Evolutionary conservation across 2,113 vertebrate genomes (phyloP).

Genomic region (Carassius gibelio): DNA sequence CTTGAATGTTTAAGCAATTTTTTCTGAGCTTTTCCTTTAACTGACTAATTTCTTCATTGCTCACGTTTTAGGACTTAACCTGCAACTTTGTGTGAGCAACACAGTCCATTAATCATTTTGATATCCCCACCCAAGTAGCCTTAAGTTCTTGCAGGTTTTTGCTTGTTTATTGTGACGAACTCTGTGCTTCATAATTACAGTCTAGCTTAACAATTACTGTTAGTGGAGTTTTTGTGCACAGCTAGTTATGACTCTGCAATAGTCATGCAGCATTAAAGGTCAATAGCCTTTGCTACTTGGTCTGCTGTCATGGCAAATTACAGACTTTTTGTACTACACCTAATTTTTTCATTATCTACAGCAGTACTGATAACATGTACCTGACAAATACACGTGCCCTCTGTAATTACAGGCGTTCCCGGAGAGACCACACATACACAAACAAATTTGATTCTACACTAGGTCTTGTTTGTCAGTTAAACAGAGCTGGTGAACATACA

Average conservation of each 20-base stretch:
- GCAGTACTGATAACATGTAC: conserved; percentile 7
- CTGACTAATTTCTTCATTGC: not conserved
- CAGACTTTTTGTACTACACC: not conserved
- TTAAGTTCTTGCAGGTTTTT: not conserved
- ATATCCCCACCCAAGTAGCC: not conserved
- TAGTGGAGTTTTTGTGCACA: not conserved
- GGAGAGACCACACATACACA: not conserved
- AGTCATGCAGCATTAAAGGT: not conserved
- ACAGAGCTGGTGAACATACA: conserved; percentile 6
- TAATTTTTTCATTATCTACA: conserved; percentile 8
- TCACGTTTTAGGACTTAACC: not conserved
- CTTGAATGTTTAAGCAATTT: not conserved
- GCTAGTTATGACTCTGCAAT: not conserved
- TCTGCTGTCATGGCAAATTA: conserved; percentile 5
- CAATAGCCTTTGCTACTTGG: not conserved
- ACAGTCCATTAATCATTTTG: not conserved
- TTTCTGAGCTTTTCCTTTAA: not conserved
- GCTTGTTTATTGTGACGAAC: not conserved
- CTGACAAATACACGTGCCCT: conserved; percentile 12
- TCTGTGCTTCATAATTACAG: not conserved
- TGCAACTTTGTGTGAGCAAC: not conserved
- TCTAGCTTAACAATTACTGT: not conserved
- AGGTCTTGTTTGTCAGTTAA: conserved; percentile 8
- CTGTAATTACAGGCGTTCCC: conserved; percentile 21
- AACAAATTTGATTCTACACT: not conserved